Evolutionary conservation across 2,113 vertebrate genomes (phyloP).

Genomic region (Cavia porcellus): DNA sequence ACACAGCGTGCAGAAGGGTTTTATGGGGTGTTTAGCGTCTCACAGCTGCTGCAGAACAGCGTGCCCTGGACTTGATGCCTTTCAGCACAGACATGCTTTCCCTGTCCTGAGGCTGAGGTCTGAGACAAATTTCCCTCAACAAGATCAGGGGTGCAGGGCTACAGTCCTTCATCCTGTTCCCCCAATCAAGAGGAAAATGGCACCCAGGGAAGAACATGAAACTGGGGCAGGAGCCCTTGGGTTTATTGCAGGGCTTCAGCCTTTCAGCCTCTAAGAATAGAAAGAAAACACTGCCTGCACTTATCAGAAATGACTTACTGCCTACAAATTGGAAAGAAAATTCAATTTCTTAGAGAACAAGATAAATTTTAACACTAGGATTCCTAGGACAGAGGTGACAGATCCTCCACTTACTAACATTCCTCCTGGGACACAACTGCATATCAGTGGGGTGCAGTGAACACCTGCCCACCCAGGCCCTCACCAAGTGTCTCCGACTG

Average conservation of each 20-base stretch:
- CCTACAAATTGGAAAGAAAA: not conserved
- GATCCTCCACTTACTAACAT: not conserved
- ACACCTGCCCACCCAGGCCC: not conserved
- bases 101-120: not conserved
- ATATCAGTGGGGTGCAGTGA: not conserved
- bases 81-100: not conserved
- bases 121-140: not conserved
- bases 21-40: rapidly evolving
- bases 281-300: not conserved
- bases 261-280: not conserved
- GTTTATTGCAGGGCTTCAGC: not conserved
- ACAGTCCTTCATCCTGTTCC: not conserved
- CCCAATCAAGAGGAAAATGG: not conserved
- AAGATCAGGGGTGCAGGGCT: not conserved
- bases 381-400: not conserved
- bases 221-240: not conserved
- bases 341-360: not conserved
- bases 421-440: not conserved
- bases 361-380: not conserved
- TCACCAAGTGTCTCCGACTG: not conserved
- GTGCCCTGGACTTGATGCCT: too few species aligned
- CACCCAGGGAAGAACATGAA: rapidly evolving
- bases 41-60: not conserved
- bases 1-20: not conserved
- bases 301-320: not conserved